These are phyloP conservation scores for Disparrhopalites patrizii DNA, from an alignment of 2,888 invertebrate genomes.

Conservation along the genomic window DNA sequence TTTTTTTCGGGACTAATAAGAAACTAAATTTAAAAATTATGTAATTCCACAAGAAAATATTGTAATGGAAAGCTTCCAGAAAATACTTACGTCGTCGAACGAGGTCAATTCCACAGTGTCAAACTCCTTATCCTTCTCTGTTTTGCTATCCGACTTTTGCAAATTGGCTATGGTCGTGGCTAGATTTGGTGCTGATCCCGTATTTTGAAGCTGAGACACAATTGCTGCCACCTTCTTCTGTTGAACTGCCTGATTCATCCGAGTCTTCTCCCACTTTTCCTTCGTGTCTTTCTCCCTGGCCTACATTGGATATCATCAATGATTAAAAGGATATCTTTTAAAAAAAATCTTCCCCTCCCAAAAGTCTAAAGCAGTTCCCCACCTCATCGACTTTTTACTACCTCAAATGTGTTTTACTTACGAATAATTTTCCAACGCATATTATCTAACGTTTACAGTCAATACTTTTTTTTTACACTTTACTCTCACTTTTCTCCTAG, in stretches of 20 bases:
- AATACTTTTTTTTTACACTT: too few relatives aligned
- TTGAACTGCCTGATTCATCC: constrained; percentile 46
- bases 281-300: constrained; percentile 44
- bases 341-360: too few relatives aligned
- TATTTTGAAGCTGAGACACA: constrained; percentile 45
- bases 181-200: constrained; percentile 40
- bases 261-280: constrained; percentile 48
- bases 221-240: constrained; percentile 47
- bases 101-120: constrained; percentile 42
- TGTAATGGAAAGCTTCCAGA: not conserved
- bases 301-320: too few relatives aligned
- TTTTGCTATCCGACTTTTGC: constrained; percentile 31
- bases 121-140: constrained; percentile 41
- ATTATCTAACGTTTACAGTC: too few relatives aligned
- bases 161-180: constrained; percentile 24
- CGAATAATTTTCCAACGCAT: too few relatives aligned
- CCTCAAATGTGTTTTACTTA: too few relatives aligned
- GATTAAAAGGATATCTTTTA: too few relatives aligned
- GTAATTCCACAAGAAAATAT: not conserved
- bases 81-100: constrained; percentile 45
- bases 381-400: too few relatives aligned
- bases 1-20: too few relatives aligned
- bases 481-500: too few relatives aligned
- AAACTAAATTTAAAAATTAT: too few relatives aligned
- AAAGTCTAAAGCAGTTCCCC: too few relatives aligned